These are phyloP conservation scores for Papilio elwesi DNA, from an alignment of 2,888 invertebrate species.

Conservation along the genomic window DNA sequence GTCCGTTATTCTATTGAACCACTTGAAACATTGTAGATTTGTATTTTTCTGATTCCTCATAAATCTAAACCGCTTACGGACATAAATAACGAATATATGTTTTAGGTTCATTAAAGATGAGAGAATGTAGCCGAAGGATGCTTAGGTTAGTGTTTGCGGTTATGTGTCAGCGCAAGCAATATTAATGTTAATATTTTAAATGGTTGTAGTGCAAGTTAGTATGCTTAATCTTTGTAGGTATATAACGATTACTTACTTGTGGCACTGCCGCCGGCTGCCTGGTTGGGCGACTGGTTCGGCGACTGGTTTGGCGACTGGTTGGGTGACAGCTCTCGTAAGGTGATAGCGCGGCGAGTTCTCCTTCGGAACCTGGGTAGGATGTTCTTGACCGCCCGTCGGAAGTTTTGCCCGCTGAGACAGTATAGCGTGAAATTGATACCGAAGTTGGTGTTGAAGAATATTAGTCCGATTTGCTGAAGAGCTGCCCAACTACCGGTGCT, in stretches of 20 bases:
- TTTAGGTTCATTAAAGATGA: too few relatives aligned
- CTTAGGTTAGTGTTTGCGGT: too few relatives aligned
- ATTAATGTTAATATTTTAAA: too few relatives aligned
- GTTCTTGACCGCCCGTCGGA: constrained; percentile 84
- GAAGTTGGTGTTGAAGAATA: constrained; percentile 92
- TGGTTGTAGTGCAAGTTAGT: too few relatives aligned
- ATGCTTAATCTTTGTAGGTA: too few relatives aligned
- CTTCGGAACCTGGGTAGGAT: constrained; percentile 55
- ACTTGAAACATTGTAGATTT: too few relatives aligned
- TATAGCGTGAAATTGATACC: constrained; percentile 93
- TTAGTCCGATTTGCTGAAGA: constrained; percentile 86
- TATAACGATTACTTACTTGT: constrained; percentile 58
- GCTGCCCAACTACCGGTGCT: constrained; percentile 75
- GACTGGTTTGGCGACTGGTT: constrained; percentile 46
- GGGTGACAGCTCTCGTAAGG: constrained; percentile 43
- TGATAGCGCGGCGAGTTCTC: constrained; percentile 43
- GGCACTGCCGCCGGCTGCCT: constrained; percentile 55
- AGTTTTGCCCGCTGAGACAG: constrained; percentile 92
- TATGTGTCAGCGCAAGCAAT: too few relatives aligned
- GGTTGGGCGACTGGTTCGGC: constrained; percentile 40
- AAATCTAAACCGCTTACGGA: too few relatives aligned
- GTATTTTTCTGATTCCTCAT: too few relatives aligned
- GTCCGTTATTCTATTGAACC: too few relatives aligned
- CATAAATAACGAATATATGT: too few relatives aligned
- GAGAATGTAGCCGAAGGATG: too few relatives aligned